phyloP scores from a whole-genome alignment of 2,888 invertebrate genomes.

The Xestia rhomboidea region DNA sequence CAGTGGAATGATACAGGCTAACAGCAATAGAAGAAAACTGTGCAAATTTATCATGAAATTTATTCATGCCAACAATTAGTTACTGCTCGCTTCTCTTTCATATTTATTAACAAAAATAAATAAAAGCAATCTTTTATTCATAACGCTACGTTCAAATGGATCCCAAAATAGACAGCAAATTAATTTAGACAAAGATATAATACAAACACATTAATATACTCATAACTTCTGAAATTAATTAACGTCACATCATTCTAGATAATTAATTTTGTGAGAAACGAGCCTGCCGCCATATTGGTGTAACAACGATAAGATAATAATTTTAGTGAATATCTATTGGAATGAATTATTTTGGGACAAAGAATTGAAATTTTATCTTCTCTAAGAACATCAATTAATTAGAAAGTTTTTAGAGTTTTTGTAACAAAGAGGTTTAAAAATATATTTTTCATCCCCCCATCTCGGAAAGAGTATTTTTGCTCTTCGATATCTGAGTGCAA shows the following conservation, averaged over 20 bases:
- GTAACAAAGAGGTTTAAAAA: neutral
- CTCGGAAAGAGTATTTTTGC: too few species aligned
- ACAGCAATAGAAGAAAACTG: neutral
- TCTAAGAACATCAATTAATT: neutral
- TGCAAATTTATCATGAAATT: neutral
- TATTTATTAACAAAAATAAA: neutral
- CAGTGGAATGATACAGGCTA: too few species aligned
- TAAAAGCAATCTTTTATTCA: neutral
- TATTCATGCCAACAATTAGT: neutral
- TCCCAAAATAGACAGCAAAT: conserved; percentile 29
- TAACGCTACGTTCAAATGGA: neutral
- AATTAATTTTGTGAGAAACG: conserved; percentile 47
- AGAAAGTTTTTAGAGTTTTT: neutral
- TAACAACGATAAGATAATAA: conserved; percentile 19
- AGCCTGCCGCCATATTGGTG: conserved; percentile 22
- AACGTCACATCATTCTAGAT: conserved; percentile 40
- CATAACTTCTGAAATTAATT: conserved; percentile 55
- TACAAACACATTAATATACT: conserved; percentile 49
- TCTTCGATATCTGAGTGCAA: too few species aligned
- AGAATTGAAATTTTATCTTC: neutral
- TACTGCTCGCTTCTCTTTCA: neutral
- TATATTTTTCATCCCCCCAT: too few species aligned
- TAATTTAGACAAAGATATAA: conserved; percentile 35
- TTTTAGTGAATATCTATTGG: neutral
- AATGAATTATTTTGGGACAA: conserved; percentile 1